Percentiles rank a stretch among this genome's conserved stretches.
Evolutionary conservation across 2,888 invertebrate species (phyloP).

Genomic region (Mythimna pallens): DNA sequence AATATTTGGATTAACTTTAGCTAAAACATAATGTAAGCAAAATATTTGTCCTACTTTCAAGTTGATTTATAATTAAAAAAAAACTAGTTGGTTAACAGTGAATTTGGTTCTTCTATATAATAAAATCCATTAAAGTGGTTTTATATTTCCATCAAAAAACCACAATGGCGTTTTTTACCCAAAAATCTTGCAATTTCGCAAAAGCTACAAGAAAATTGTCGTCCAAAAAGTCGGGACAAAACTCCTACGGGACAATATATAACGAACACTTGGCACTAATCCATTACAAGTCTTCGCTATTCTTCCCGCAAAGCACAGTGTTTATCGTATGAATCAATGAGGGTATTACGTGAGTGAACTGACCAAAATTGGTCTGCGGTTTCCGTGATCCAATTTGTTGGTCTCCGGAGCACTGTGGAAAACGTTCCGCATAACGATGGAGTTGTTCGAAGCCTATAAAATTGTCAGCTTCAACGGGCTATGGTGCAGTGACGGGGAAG

Average conservation of each 20-base stretch:
- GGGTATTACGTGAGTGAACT: conserved; percentile 76
- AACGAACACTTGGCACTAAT: conserved; percentile 30
- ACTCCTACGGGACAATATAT: conserved; percentile 24
- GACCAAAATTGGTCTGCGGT: conserved; percentile 80
- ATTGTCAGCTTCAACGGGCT: conserved; percentile 21
- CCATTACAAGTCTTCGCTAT: conserved; percentile 48
- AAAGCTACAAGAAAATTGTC: neutral
- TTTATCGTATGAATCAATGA: conserved; percentile 77
- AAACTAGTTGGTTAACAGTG: too few relatives aligned
- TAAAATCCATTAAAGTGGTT: neutral
- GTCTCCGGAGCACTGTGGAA: conserved; percentile 61
- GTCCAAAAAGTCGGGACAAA: neutral
- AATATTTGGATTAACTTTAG: conserved; percentile 15
- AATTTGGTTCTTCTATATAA: neutral
- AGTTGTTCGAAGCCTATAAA: conserved; percentile 29
- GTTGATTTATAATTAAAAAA: neutral
- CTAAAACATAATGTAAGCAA: neutral
- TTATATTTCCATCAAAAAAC: neutral
- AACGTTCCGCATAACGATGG: conserved; percentile 60
- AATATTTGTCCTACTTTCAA: neutral
- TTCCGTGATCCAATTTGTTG: conserved; percentile 75
- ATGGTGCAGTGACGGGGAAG: conserved; percentile 1
- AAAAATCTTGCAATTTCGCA: neutral
- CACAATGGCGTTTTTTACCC: neutral
- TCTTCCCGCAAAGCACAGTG: conserved; percentile 61